phyloP scores from a whole-genome alignment of 1,140 invertebrate species.

The Littorina saxatilis region DNA sequence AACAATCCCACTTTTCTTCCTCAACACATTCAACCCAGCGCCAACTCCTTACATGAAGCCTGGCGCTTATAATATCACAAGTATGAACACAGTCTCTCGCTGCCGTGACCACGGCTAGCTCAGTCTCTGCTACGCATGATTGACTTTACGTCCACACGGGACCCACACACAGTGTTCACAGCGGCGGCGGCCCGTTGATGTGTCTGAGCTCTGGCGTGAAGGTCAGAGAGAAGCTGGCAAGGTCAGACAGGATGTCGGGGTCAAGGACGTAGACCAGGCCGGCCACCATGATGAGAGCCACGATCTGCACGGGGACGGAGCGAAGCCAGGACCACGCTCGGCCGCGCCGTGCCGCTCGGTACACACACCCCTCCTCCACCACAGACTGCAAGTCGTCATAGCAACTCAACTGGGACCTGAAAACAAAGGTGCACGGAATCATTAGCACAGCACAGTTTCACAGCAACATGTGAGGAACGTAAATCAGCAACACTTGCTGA shows the following conservation, averaged over 20 bases:
- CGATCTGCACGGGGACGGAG: constrained; percentile 81
- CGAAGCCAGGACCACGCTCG: constrained; percentile 76
- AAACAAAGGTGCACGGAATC: constrained; percentile 1
- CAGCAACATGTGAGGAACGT: too few species aligned
- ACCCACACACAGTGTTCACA: constrained; percentile 41
- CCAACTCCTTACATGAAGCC: too few species aligned
- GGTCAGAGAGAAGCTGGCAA: constrained; percentile 88
- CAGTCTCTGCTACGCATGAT: too few species aligned
- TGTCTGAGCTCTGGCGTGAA: constrained; percentile 90
- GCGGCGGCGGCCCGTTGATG: constrained; percentile 88
- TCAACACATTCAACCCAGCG: too few species aligned
- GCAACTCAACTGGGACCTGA: neutral
- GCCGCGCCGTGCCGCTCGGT: constrained; percentile 9
- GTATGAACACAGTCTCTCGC: too few species aligned
- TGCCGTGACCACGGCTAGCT: too few species aligned
- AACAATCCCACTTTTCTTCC: too few species aligned
- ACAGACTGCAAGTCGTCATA: neutral
- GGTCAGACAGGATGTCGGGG: constrained; percentile 83
- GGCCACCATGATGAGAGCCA: constrained; percentile 87
- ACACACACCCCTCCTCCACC: neutral
- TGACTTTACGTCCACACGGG: too few species aligned
- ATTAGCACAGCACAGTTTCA: too few species aligned
- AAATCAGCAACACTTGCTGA: too few species aligned
- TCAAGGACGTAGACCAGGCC: constrained; percentile 89
- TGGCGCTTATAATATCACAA: too few species aligned